Conservation (phyloP, 1,140 invertebrate genomes). For the Drosophila setifemur region DNA sequence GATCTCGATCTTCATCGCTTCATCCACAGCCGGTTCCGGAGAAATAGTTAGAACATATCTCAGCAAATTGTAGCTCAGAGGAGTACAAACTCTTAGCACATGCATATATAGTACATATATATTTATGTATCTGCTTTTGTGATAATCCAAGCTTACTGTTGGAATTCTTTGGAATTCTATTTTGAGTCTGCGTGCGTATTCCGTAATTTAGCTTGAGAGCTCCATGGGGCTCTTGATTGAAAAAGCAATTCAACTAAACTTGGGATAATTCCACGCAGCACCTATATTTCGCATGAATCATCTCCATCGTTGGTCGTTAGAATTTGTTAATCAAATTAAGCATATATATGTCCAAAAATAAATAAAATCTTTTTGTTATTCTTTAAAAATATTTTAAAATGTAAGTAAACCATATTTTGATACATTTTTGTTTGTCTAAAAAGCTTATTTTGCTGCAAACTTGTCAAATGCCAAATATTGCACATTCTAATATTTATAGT, state of each 20-base stretch:
- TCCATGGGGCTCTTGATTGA: slow-evolving; percentile 8
- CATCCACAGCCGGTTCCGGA: neutral
- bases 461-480: too few species aligned
- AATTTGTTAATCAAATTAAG: too few species aligned
- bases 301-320: neutral
- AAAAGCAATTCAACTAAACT: neutral
- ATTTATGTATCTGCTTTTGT: slow-evolving; percentile 5
- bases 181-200: slow-evolving; percentile 34
- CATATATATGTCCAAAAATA: too few species aligned
- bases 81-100: too few species aligned
- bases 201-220: slow-evolving; percentile 54
- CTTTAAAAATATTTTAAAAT: too few species aligned
- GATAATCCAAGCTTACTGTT: slow-evolving; percentile 44
- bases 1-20: slow-evolving; percentile 5
- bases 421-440: too few species aligned
- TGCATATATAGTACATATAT: neutral
- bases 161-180: slow-evolving; percentile 31
- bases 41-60: slow-evolving; percentile 14
- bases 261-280: neutral
- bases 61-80: slow-evolving; percentile 2
- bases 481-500: too few species aligned
- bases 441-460: too few species aligned
- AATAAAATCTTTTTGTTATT: too few species aligned
- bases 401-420: too few species aligned
- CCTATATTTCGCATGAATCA: neutral